These are phyloP conservation scores for Drosophila eohydei DNA, from an alignment of 2,888 invertebrate species.

Conservation along the genomic window DNA sequence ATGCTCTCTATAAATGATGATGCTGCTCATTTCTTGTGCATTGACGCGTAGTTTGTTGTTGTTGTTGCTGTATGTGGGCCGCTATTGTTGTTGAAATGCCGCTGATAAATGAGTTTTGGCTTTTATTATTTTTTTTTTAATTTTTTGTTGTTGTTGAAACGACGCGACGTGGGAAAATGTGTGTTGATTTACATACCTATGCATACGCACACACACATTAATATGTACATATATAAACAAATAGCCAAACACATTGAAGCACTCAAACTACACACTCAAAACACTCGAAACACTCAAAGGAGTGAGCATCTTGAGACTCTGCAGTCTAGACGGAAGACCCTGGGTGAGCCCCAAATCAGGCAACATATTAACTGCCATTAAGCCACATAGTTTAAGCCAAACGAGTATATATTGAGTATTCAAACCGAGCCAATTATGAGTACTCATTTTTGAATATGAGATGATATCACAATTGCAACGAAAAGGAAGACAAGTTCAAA, in stretches of 20 bases:
- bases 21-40: constrained; percentile 71
- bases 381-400: not conserved
- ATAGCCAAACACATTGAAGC: constrained; percentile 14
- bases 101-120: constrained; percentile 74
- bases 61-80: constrained; percentile 53
- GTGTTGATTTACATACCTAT: constrained; percentile 62
- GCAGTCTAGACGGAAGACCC: constrained; percentile 22
- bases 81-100: constrained; percentile 73
- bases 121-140: constrained; percentile 28
- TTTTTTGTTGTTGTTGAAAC: constrained; percentile 59
- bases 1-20: constrained; percentile 65
- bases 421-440: not conserved
- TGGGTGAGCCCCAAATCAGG: not conserved
- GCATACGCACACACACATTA: constrained; percentile 4
- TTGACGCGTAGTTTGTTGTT: constrained; percentile 53
- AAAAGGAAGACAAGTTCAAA: not conserved
- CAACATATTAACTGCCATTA: constrained; percentile 5
- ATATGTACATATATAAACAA: not conserved
- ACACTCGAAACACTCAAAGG: constrained; percentile 27
- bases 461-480: not conserved
- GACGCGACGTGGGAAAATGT: constrained; percentile 74
- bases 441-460: too few relatives aligned
- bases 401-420: not conserved
- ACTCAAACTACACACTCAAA: constrained; percentile 33
- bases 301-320: constrained; percentile 52